These are phyloP conservation scores for Poliocrania exsul DNA, from an alignment of 2,797 vertebrate species.

Conservation along the genomic window DNA sequence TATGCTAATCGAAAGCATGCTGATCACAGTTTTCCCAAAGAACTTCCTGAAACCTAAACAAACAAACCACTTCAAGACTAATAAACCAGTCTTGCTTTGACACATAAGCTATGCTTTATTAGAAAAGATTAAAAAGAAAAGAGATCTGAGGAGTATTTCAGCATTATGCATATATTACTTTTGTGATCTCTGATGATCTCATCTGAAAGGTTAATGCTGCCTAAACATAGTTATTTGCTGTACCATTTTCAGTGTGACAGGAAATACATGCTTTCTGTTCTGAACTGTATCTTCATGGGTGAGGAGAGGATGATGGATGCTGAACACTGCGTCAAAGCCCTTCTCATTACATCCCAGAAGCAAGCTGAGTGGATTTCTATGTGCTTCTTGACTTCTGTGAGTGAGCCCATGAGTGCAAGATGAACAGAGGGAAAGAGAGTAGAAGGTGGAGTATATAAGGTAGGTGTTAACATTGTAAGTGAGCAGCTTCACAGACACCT, in stretches of 20 bases:
- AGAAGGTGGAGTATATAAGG: not conserved
- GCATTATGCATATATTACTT: not conserved
- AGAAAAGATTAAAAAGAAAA: not conserved
- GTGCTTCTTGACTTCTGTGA: not conserved
- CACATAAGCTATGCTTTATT: not conserved
- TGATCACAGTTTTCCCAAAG: not conserved
- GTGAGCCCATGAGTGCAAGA: not conserved
- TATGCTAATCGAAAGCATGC: slow-evolving; percentile 23
- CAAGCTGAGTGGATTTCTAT: not conserved
- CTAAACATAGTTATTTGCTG: not conserved
- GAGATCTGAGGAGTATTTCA: not conserved
- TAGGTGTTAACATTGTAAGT: not conserved
- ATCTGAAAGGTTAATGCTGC: not conserved
- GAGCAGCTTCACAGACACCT: not conserved
- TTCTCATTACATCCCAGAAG: not conserved
- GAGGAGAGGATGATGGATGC: not conserved
- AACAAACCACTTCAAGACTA: slow-evolving; percentile 25
- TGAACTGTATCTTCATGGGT: not conserved
- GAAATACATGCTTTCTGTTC: not conserved
- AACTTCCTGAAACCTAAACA: not conserved
- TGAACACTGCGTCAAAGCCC: not conserved
- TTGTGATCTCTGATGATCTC: not conserved
- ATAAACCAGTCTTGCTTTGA: not conserved
- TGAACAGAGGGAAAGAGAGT: not conserved
- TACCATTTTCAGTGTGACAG: not conserved